Evolutionary conservation across 2,888 invertebrate species (phyloP).

Genomic region (Saturnia pavonia): DNA sequence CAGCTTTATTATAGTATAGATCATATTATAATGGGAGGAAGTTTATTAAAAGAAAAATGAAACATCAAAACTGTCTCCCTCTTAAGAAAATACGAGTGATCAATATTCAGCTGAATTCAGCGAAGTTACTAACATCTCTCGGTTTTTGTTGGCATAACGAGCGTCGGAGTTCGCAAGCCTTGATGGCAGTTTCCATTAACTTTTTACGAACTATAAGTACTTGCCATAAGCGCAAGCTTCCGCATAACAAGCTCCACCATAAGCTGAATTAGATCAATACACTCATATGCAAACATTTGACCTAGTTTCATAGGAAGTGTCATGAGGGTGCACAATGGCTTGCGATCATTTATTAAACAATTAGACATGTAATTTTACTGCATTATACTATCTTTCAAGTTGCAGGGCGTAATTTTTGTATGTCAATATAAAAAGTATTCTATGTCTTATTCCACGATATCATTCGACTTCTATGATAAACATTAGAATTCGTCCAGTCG

Average conservation of each 20-base stretch:
- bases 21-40: background rate
- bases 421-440: too few species aligned
- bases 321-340: constrained; percentile 45
- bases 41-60: background rate
- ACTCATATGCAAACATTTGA: constrained; percentile 36
- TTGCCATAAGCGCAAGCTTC: constrained; percentile 4
- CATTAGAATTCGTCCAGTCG: too few species aligned
- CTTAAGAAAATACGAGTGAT: constrained; percentile 1
- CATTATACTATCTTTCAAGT: too few species aligned
- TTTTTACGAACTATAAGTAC: constrained; percentile 19
- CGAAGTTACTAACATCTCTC: background rate
- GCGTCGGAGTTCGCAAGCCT: background rate
- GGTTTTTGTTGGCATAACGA: constrained; percentile 13
- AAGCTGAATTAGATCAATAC: constrained; percentile 52
- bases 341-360: constrained; percentile 27
- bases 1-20: too few species aligned
- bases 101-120: constrained; percentile 4
- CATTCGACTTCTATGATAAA: too few species aligned
- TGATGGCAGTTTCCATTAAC: constrained; percentile 16
- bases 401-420: too few species aligned
- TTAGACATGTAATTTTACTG: constrained; percentile 16
- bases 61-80: constrained; percentile 8
- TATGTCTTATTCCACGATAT: too few species aligned
- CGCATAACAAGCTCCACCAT: constrained; percentile 34
- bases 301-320: constrained; percentile 46